Base-by-base conservation (phyloP, 2,797 vertebrate genomes). In the Danio choprae region DNA sequence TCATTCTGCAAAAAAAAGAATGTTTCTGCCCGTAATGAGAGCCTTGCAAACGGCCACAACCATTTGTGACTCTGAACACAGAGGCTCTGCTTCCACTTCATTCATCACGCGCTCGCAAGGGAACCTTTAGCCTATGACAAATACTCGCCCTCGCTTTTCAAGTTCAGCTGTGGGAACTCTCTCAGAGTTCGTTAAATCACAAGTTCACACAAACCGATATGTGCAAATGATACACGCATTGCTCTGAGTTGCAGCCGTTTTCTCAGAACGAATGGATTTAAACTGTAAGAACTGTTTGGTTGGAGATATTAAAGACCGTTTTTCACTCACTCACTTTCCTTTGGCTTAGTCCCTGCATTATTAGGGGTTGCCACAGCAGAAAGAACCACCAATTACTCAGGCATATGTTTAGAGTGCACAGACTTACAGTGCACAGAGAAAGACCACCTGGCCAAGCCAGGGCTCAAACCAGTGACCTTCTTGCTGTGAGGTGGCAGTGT, bases 81-180 rank as follows among this genome's bases (percentile, higher is more conserved):
- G 75, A 83, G 43, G 62, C 75, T 77, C 51, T 81, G 43, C 46
- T 63, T 81, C 43, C 36, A 63, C 29, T 84, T 81, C 65, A 70
- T 75, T 81, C 78, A 65, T 46, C 70, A 53, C 77, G 60, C 29
- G 3, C 53, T 67, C 73, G 43, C 67, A 69, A 83, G 83, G 72
- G 50, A 83, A 63, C 59, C 46, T 69, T 82, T 83, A 46, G 43
- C 29, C 41, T 46, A 73, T 82, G 77, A 85, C 78, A 63, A 76
- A 83, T 79, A 51, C 29, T 72, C 55, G 56, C 72, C 43, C 53
- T 84, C 40, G 16, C n/a, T 78, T 82, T 70, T 62, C 51, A 77
- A 82, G 74, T 55, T 81, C 36, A 38, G 13, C 53, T 29, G n/a
- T 51, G 29, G 72, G 62, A 58, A 62, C 72, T 73, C 43, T 74